Base-by-base conservation (phyloP, 2,113 vertebrate genomes). In the Morone chrysops region DNA sequence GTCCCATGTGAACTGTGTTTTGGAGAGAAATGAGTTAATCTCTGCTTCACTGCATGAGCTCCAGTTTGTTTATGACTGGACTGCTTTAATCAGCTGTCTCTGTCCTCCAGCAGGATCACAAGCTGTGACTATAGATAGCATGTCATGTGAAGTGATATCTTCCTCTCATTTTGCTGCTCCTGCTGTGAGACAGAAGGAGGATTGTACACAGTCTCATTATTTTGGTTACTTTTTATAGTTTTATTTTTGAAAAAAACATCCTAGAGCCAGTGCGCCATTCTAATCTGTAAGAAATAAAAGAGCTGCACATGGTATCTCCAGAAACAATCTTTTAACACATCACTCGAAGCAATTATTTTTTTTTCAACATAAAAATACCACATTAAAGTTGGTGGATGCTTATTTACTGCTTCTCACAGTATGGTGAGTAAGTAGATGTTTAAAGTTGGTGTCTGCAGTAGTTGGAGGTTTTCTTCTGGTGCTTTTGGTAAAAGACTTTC, bases 61-160 rank as follows among this genome's bases (percentile, higher is more conserved):
- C 38, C 6, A 10, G 22, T 80, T 75, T 90, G 80, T 87, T 84
- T 80, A 75, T 84, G 73, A 78, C 45, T 73, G 68, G 41, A 4
- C 56, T 41, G 38, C 60, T 76, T 78, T 63, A 63, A 84, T 81
- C 82, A 72, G 78, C 70, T 53, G 82, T 81, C 78, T 76, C 57
- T 88, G 82, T 87, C 84, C 90, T 80, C 50, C 60, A 70, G 90
- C 84, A 20, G 53, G 1, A 70, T 87, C 86, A 89, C 89, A 90
- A 88, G 89, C 88, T 73, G 69, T 0, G 47, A 41, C 84, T 87
- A 87, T 65, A 89, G 83, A 90, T 88, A 89, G 78, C 62, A 0
- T 12, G 62, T 87, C 84, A 82, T 91, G 91, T 86, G 87, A 86
- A 77, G 62, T 51, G 70, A 80, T 80, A 78, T 66, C 41, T 43